These are phyloP conservation scores for Oligia latruncula DNA, from an alignment of 2,888 invertebrate species.

Conservation along the genomic window DNA sequence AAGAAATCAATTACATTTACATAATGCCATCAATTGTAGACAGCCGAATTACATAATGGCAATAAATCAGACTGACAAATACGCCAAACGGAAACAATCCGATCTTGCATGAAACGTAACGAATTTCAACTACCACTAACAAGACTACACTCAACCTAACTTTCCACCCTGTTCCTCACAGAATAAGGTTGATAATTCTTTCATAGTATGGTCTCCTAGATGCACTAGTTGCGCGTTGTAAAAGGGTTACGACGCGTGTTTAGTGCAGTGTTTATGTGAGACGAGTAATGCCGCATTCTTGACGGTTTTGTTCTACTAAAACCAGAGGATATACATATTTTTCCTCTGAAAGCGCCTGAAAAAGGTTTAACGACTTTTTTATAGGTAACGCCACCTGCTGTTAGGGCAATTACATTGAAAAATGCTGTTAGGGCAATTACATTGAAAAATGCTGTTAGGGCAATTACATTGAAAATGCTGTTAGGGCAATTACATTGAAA, in stretches of 20 bases:
- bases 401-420: not conserved
- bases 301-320: slow-evolving; percentile 30
- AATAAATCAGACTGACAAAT: slow-evolving; percentile 18
- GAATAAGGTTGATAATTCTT: slow-evolving; percentile 1
- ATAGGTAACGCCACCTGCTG: slow-evolving; percentile 27
- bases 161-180: fast-evolving
- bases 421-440: not conserved
- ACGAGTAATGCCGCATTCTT: slow-evolving; percentile 52
- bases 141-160: not conserved
- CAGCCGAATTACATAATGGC: not conserved
- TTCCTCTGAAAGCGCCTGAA: not conserved
- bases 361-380: slow-evolving; percentile 30
- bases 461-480: not conserved
- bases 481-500: not conserved
- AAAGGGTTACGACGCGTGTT: slow-evolving; percentile 56
- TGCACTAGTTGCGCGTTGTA: slow-evolving; percentile 47
- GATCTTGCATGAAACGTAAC: slow-evolving; percentile 46
- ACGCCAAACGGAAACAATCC: slow-evolving; percentile 58
- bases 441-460: not conserved
- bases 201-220: slow-evolving; percentile 16
- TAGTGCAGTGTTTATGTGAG: slow-evolving; percentile 62
- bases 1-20: slow-evolving; percentile 8
- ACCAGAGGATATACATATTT: slow-evolving; percentile 9
- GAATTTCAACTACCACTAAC: slow-evolving; percentile 44
- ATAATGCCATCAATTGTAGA: not conserved